Percentiles rank a stretch among this genome's conserved stretches.
These are phyloP conservation scores for pig (Sus scrofa) DNA, from an alignment of 2,113 vertebrate genomes.

Conservation along the genomic window T2T-Sscrofa CM000820.6:140401501-140402000, in stretches of 20 bases:
- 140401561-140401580: constrained; percentile 61
- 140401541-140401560: constrained; percentile 46
- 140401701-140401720: constrained; percentile 60
- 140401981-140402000: not conserved
- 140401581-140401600: constrained; percentile 59
- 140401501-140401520: not conserved
- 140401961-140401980: too few relatives aligned
- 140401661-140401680: constrained; percentile 61
- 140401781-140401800: constrained; percentile 50
- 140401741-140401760: constrained; percentile 30
- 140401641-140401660: constrained; percentile 28
- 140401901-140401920: not conserved
- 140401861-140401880: not conserved
- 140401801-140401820: constrained; percentile 41
- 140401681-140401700: constrained; percentile 43
- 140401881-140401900: not conserved
- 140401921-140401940: not conserved
- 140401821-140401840: constrained; percentile 39
- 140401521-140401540: constrained; percentile 41
- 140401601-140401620: constrained; percentile 50
- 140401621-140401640: constrained; percentile 29
- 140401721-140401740: constrained; percentile 36
- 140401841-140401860: not conserved
- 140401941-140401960: accelerated
- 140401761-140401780: not conserved